Conservation (phyloP, 2,113 vertebrate species). For the Caranx ignobilis region DNA sequence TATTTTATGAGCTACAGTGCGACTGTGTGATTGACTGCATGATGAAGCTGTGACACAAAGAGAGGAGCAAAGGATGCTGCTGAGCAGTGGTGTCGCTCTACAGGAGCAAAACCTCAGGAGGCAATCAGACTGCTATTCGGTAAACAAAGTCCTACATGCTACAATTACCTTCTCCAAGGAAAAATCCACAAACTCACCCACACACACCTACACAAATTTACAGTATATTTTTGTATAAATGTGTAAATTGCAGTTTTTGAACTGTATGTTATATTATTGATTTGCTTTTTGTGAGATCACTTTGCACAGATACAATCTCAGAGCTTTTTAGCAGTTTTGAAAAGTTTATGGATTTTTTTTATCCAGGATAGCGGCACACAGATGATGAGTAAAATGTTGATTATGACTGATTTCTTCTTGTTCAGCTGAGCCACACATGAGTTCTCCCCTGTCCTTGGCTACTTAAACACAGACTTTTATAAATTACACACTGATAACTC, state of each 20-base stretch:
- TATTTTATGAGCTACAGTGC: constrained; percentile 51
- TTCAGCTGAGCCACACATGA: not conserved
- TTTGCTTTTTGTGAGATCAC: not conserved
- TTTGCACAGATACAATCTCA: not conserved
- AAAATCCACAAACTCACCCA: constrained; percentile 16
- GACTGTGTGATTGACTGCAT: constrained; percentile 65
- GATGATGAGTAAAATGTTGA: not conserved
- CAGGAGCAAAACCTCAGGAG: constrained; percentile 70
- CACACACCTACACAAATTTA: not conserved
- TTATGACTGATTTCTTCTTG: not conserved
- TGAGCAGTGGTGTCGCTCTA: constrained; percentile 68
- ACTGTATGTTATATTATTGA: not conserved
- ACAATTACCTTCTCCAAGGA: constrained; percentile 56
- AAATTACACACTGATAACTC: not conserved
- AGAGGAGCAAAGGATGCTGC: constrained; percentile 56
- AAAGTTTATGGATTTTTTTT: not conserved
- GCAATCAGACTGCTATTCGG: constrained; percentile 73
- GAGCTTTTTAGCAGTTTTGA: not conserved
- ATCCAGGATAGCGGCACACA: not conserved
- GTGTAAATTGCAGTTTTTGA: not conserved
- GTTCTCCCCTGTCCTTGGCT: not conserved
- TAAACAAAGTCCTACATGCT: constrained; percentile 72
- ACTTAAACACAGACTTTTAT: not conserved
- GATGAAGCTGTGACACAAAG: constrained; percentile 74
- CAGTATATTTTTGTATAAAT: not conserved